Base-by-base conservation (phyloP, 2,797 vertebrate genomes). In the Chelmon rostratus region DNA sequence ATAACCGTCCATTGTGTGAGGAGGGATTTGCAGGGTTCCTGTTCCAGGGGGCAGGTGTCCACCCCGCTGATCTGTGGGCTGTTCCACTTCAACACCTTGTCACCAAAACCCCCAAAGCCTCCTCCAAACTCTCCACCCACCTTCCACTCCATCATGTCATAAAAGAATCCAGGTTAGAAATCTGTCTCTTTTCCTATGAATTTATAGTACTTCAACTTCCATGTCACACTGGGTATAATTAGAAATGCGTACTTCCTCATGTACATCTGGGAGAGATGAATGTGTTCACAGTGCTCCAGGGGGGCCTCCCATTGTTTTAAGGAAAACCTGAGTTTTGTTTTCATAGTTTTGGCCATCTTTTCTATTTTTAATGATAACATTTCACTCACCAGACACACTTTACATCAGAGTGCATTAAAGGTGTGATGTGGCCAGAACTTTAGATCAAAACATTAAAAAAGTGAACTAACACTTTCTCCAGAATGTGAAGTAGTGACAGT, bases 61-160 rank as follows among this genome's bases (percentile, higher is more conserved):
- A 74, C 77, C 72, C 59, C 21, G 74, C 84, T 91, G 89, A 92
- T 92, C 86, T 90, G 79, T 87, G 69, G 84, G 87, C 74, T 86
- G 92, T 90, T 93, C 89, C 88, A 91, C 91, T 93, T 93, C 93
- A 93, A 92, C 93, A 93, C 93, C 92, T 94, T 82, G 81, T 91
- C 91, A 91, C 68, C 87, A 77, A 88, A 85, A 61, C 82, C 70
- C 66, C 65, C 76, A 72, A 66, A 70, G 70, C 57, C 50, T 72
- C 69, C 70, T 61, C 75, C 44, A 31, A 78, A 56, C 40, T 69
- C 74, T 76, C 80, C 78, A 15, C 73, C 81, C 73, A 57, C 57
- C 57, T 8, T 31, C 75, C 52, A 40, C 67, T 82, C 67, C 65
- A 81, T 79, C 76, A 71, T 78, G 83, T 87, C 86, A 57, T 53